Evolutionary conservation across 1,140 invertebrate genomes (phyloP), one percentile per base, ranked within the genome.

Genomic region (Eufriesea mexicana): DNA sequence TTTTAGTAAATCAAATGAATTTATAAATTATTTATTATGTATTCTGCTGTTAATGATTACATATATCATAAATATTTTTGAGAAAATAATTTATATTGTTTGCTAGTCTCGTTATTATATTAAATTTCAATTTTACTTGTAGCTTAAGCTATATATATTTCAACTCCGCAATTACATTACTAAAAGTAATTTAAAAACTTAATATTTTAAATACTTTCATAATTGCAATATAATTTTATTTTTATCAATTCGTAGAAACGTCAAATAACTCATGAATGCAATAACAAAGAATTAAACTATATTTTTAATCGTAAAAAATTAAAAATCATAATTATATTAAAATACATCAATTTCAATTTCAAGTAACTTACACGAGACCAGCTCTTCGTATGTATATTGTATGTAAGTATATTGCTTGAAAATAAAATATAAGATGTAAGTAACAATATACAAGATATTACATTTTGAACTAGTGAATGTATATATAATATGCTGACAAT

Each of bases 391-490:
- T 78, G 49, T 61, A 85, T 28, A 20, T 16, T 57, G 61, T 84
- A 45, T 64, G 49, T 68, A 77, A 23, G 55, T 77, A 68, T 61
- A 66, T 49, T 68, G 47, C 42, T 88, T 82, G 61, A 49, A 66
- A 54, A 78, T 71, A 80, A 14, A 59, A 68, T 42, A 28, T 49
- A 28, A 49, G 25, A 64, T 66, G 54, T 70, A 85, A 78, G 70
- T 74, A 77, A 82, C 64, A 78, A 80, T 78, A 68, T 87, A 88
- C 70, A 86, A 62, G 76, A 61, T 57, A 76, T 81, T 57, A 81
- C 67, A 75, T 25, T 82, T 68, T 35, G 59, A 62, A 54, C 62
- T 84, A 88, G 82, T 83, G 72, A 67, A 80, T 76, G 12, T 64
- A 64, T 51, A 23, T 76, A 76, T 76, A 75, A 49, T 75, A 73